Evolutionary conservation across 2,888 invertebrate genomes (phyloP).

Genomic region (Drosophila atroscutellata): DNA sequence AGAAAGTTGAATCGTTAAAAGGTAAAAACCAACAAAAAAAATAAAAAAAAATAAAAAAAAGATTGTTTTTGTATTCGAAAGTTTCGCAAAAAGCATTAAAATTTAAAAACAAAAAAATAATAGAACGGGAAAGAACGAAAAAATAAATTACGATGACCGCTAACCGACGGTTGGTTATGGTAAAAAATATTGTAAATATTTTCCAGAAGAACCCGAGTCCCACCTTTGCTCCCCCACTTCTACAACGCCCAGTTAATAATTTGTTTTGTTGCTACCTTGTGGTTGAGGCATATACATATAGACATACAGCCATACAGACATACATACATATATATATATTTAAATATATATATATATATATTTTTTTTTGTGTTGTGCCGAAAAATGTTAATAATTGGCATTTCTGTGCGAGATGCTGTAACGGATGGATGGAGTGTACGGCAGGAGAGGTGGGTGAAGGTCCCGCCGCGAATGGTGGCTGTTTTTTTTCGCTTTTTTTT

Average conservation of each 20-base stretch:
- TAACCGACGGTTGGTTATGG: constrained; percentile 34
- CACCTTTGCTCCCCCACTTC: neutral
- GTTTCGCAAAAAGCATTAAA: constrained; percentile 70
- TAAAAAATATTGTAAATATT: constrained; percentile 53
- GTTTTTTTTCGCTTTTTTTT: neutral
- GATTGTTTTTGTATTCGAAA: constrained; percentile 44
- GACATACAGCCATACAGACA: neutral
- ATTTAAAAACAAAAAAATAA: constrained; percentile 46
- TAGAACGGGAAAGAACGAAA: neutral
- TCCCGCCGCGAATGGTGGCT: neutral
- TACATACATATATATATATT: neutral
- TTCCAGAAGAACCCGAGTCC: constrained; percentile 1
- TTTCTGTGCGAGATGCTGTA: constrained; percentile 38
- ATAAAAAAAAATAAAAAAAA: constrained; percentile 4
- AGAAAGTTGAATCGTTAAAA: constrained; percentile 73
- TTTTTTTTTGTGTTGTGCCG: constrained; percentile 23
- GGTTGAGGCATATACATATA: constrained; percentile 28
- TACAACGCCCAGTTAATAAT: constrained; percentile 48
- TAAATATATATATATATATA: neutral
- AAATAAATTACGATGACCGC: constrained; percentile 28
- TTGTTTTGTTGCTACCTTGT: constrained; percentile 64
- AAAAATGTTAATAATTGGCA: constrained; percentile 74
- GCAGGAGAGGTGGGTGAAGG: neutral
- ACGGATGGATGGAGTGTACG: neutral
- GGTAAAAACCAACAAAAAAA: constrained; percentile 20